Percentiles rank a stretch among this genome's conserved stretches.
These are phyloP conservation scores for Diadophis punctatus DNA, from an alignment of 2,113 vertebrate genomes.

Conservation along the genomic window DNA sequence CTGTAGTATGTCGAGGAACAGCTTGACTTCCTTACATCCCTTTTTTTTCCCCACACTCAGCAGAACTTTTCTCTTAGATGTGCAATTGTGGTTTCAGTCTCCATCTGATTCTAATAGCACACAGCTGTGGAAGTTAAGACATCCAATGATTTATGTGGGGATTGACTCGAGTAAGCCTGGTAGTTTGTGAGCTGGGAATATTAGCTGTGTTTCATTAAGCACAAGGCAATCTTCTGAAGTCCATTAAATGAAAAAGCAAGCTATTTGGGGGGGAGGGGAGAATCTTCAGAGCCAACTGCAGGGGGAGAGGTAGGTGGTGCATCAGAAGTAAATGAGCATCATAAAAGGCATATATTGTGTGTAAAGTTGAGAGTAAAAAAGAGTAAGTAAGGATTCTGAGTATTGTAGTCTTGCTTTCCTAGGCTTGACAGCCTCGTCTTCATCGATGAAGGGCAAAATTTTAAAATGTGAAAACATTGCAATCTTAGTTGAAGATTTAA, in stretches of 20 bases:
- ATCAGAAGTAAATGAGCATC: not conserved
- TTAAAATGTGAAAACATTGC: not conserved
- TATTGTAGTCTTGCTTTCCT: not conserved
- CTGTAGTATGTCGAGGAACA: not conserved
- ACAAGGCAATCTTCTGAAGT: not conserved
- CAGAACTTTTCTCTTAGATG: not conserved
- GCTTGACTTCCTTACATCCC: not conserved
- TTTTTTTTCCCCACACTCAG: not conserved
- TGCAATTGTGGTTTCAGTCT: not conserved
- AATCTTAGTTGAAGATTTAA: not conserved
- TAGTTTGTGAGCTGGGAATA: not conserved
- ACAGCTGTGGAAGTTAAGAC: not conserved
- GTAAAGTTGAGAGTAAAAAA: not conserved
- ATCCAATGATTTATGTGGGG: not conserved
- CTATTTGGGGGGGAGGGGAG: not conserved
- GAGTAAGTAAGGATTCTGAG: not conserved
- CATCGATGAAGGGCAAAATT: not conserved
- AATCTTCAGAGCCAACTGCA: not conserved
- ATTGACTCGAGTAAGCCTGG: not conserved
- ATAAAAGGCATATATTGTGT: not conserved
- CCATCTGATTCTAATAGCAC: not conserved
- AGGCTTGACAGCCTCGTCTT: not conserved
- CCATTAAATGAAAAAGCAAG: not conserved
- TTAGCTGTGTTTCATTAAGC: not conserved
- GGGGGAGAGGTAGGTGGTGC: not conserved